Evolutionary conservation across 2,797 vertebrate species (phyloP).

Genomic region (Sebastes minor): DNA sequence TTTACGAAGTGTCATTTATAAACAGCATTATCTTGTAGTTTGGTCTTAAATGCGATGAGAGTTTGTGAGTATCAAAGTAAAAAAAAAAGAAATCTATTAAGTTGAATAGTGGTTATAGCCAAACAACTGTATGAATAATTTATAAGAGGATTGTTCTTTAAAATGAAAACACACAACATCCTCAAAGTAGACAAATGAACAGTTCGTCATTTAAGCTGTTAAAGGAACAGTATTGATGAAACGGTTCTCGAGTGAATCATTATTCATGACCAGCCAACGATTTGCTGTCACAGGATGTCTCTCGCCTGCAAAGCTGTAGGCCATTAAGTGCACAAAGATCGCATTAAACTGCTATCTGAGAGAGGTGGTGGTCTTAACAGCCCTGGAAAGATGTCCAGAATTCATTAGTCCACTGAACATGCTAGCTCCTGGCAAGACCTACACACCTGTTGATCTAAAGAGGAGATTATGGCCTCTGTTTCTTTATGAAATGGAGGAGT

Average conservation of each 20-base stretch:
- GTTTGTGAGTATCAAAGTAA: background rate
- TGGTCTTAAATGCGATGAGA: background rate
- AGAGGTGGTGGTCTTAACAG: slow-evolving; percentile 1
- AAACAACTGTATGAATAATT: background rate
- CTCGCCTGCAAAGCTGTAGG: slow-evolving; percentile 47
- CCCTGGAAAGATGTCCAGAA: slow-evolving; percentile 3
- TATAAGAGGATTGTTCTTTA: background rate
- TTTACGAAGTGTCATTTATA: background rate
- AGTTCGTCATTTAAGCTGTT: slow-evolving; percentile 53
- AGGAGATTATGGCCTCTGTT: background rate
- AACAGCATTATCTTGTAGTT: background rate
- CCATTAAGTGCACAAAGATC: slow-evolving; percentile 42
- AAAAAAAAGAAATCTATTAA: background rate
- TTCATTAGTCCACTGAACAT: slow-evolving; percentile 26
- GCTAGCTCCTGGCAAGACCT: slow-evolving; percentile 8
- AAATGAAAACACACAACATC: background rate
- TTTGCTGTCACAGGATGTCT: slow-evolving; percentile 61
- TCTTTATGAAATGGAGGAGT: background rate
- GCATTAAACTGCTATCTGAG: slow-evolving; percentile 34
- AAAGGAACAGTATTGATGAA: slow-evolving; percentile 53
- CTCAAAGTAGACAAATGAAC: slow-evolving; percentile 10
- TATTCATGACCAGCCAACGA: slow-evolving; percentile 67
- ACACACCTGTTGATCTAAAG: slow-evolving; percentile 4
- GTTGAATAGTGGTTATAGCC: background rate
- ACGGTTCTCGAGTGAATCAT: slow-evolving; percentile 52